Conservation (phyloP, 2,113 vertebrate genomes). For the Rostratula benghalensis region DNA sequence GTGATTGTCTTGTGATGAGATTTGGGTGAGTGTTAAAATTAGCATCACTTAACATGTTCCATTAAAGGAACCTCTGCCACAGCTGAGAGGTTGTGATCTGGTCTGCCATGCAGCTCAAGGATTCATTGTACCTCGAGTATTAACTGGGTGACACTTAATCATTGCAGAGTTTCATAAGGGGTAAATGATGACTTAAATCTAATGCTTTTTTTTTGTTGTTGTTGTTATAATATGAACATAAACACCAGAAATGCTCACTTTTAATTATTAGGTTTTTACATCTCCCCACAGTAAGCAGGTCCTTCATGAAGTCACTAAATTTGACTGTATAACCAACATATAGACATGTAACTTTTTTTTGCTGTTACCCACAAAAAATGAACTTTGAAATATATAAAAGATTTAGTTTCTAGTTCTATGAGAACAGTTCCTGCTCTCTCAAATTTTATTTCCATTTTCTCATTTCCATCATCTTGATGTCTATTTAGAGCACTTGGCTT, state of each 20-base stretch:
- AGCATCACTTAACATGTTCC: background rate
- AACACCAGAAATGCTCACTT: background rate
- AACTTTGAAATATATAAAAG: background rate
- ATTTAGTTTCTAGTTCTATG: background rate
- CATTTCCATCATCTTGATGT: background rate
- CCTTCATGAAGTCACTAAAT: background rate
- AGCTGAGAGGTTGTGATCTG: background rate
- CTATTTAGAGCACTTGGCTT: background rate
- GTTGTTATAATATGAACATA: background rate
- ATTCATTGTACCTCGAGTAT: background rate
- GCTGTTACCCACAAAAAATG: background rate
- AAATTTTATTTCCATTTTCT: background rate
- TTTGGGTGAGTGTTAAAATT: background rate
- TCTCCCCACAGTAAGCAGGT: background rate
- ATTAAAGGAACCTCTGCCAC: background rate
- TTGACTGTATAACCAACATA: background rate
- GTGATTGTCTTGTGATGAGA: background rate
- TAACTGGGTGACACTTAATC: background rate
- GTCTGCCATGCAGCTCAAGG: background rate
- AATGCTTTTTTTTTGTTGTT: background rate
- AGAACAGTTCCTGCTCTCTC: background rate
- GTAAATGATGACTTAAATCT: background rate
- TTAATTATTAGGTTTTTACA: background rate
- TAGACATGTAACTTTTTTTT: background rate
- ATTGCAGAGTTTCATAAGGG: background rate